Base-by-base conservation (phyloP, 2,888 invertebrate species). In the Trichacis sp. region DNA sequence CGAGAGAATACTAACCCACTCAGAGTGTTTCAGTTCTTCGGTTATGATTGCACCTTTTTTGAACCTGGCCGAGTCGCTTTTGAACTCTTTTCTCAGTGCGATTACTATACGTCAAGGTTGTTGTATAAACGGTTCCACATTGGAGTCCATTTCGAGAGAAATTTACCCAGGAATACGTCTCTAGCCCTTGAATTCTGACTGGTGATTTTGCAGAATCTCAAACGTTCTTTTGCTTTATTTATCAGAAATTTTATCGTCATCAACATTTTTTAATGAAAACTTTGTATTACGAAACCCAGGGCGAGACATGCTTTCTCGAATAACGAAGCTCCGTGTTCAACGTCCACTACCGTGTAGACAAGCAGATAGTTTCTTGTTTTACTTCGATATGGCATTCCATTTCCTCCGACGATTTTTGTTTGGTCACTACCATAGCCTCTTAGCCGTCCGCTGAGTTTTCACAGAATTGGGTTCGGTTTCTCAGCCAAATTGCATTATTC, bases 401-500 rank as follows among this genome's bases (percentile, higher is more conserved):
- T 17, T 29, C 42, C 48, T 1, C 55, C 55, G n/a, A 48, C 6
- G n/a, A 55, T n/a, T 15, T 48, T n/a, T n/a, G n/a, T n/a, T n/a
- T n/a, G n/a, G n/a, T n/a, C n/a, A n/a, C n/a, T n/a, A n/a, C n/a
- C n/a, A 40, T 47, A 56, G 8, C 30, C 29, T 20, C 30, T 24
- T 2, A 56, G 15, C 12, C 9, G 19, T 1, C 17, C 12, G 9
- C 17, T 29, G 3, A 46, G 4, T 2, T n/a, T 12, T 1, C 9
- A 12, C 1, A 54, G 46, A 17, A 9, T 18, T 3, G 36, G 45
- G 1, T 29, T 33, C 3, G 8, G 1, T 1, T 46, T n/a, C n/a
- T 30, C 18, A 3, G 36, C 15, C 29, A 52, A 17, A 3, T 40
- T 12, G 6, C n/a, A n/a, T n/a, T n/a, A n/a, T n/a, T n/a, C n/a